Evolutionary conservation across 2,888 invertebrate genomes (phyloP).

Genomic region (Chloroclysta siterata): DNA sequence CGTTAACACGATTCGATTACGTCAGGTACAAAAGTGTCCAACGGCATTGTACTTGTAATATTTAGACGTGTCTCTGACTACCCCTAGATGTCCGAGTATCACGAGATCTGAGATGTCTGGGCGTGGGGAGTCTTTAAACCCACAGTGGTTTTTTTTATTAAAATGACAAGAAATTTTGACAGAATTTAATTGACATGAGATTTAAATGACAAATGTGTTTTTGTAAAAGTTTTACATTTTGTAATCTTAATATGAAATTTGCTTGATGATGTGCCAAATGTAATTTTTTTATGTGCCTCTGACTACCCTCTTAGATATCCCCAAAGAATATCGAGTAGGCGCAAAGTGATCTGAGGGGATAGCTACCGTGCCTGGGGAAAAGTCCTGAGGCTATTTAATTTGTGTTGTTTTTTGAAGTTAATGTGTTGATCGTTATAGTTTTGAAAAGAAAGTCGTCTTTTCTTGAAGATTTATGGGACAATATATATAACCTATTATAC

Average conservation of each 20-base stretch:
- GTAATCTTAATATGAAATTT: background rate
- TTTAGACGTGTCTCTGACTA: background rate
- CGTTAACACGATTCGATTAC: background rate
- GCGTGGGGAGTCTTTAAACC: background rate
- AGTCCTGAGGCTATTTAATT: background rate
- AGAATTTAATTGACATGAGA: conserved; percentile 16
- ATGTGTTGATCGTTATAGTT: conserved; percentile 7
- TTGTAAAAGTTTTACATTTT: conserved; percentile 11
- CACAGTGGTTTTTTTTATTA: background rate
- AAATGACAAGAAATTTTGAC: conserved; percentile 12
- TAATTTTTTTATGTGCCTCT: background rate
- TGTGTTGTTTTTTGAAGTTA: conserved; percentile 7
- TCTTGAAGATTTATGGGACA: too few relatives aligned
- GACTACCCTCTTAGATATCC: background rate
- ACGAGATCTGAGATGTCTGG: background rate
- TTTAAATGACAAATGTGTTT: conserved; percentile 2
- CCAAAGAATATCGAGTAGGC: background rate
- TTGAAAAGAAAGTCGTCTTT: background rate
- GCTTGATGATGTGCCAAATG: background rate
- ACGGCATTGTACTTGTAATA: background rate
- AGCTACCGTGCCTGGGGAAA: background rate
- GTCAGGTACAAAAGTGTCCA: background rate
- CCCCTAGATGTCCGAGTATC: background rate
- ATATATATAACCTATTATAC: too few relatives aligned
- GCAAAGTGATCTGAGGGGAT: background rate